Conservation (phyloP, 2,113 vertebrate genomes). For the Phocoena sinus region DNA sequence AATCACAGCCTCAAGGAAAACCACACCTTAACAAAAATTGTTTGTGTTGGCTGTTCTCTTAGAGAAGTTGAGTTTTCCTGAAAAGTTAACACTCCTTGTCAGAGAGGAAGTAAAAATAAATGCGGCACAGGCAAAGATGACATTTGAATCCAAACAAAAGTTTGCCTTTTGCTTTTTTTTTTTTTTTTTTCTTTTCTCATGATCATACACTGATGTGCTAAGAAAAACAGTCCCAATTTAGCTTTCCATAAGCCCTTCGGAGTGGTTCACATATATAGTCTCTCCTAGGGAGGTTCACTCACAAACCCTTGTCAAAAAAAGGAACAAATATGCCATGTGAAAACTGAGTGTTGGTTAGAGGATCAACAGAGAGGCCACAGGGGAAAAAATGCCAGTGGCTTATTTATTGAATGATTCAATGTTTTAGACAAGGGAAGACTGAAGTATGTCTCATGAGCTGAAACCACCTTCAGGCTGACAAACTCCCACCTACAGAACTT, state of each 20-base stretch:
- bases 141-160: conserved; percentile 73
- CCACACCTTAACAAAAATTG: conserved; percentile 69
- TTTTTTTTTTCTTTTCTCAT: neutral
- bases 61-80: conserved; percentile 67
- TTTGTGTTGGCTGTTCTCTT: conserved; percentile 66
- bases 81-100: conserved; percentile 71
- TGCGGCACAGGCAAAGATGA: conserved; percentile 57
- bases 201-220: conserved; percentile 47
- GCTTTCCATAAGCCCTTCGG: conserved; percentile 28
- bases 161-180: conserved; percentile 67
- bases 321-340: conserved; percentile 27
- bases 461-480: conserved; percentile 17
- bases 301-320: conserved; percentile 29
- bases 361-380: neutral
- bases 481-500: neutral
- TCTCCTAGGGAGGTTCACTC: neutral
- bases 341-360: neutral
- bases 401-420: conserved; percentile 10
- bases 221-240: conserved; percentile 64
- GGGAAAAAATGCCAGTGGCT: neutral
- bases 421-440: neutral
- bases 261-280: neutral
- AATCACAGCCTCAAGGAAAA: conserved; percentile 65
- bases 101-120: conserved; percentile 73
- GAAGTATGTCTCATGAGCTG: neutral